Evolutionary conservation across 2,888 invertebrate genomes (phyloP).

Genomic region (Pristionchus maxplancki): DNA sequence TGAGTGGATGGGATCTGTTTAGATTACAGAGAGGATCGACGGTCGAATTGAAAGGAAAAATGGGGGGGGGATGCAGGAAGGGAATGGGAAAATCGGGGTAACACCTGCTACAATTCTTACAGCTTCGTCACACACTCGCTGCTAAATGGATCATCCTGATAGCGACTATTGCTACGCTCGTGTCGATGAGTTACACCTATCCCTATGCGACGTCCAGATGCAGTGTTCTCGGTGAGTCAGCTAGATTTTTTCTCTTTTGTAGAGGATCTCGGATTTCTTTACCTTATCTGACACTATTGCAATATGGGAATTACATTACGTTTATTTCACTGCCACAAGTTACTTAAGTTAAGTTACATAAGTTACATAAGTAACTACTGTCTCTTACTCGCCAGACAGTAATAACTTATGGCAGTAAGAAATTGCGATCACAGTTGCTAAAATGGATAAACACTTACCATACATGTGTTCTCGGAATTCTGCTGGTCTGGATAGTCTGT

Average conservation of each 20-base stretch:
- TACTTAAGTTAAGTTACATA: too few species aligned
- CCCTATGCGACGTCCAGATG: conserved; percentile 22
- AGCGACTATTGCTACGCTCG: conserved; percentile 4
- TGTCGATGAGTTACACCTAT: conserved; percentile 39
- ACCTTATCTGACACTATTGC: too few species aligned
- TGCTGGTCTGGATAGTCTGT: too few species aligned
- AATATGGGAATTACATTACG: too few species aligned
- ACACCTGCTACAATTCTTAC: not conserved
- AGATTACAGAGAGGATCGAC: not conserved
- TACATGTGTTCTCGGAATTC: not conserved
- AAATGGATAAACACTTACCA: not conserved
- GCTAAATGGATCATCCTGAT: conserved; percentile 39
- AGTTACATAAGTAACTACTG: too few species aligned
- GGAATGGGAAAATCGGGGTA: not conserved
- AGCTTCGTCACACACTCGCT: not conserved
- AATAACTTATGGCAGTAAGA: too few species aligned
- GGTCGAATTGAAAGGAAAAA: not conserved
- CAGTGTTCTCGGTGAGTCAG: conserved; percentile 35
- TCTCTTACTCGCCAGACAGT: too few species aligned
- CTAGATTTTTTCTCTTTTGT: not conserved
- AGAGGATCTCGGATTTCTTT: too few species aligned
- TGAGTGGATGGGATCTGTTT: not conserved
- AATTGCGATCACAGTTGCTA: not conserved
- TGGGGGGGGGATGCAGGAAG: not conserved
- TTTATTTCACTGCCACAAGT: too few species aligned